phyloP scores from a whole-genome alignment of 2,888 invertebrate genomes.

The Pandemis cinnamomeana region DNA sequence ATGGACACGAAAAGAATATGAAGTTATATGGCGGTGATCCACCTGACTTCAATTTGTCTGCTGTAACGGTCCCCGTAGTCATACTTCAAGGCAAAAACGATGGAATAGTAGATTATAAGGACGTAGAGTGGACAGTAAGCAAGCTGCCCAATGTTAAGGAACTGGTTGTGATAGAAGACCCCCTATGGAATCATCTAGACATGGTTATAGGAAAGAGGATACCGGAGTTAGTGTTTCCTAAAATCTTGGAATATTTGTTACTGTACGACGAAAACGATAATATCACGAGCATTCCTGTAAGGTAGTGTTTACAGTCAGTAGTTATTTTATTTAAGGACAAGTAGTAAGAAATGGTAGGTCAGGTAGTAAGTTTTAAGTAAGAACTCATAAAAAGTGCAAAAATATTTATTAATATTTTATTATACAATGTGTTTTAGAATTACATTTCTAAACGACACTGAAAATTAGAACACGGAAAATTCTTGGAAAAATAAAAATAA shows the following conservation, averaged over 20 bases:
- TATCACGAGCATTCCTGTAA: not conserved
- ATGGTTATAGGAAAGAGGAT: conserved; percentile 16
- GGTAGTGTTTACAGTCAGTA: not conserved
- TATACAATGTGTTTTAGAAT: no score
- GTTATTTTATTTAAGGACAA: not conserved
- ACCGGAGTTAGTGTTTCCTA: conserved; percentile 12
- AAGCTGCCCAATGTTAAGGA: conserved; percentile 28
- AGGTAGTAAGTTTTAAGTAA: no score
- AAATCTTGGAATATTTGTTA: conserved; percentile 28
- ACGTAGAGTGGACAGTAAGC: conserved; percentile 18
- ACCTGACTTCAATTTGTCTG: conserved; percentile 24
- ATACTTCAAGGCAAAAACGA: conserved; percentile 23
- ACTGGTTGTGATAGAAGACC: conserved; percentile 18
- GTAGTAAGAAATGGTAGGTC: no score
- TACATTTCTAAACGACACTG: no score
- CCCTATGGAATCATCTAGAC: conserved; percentile 30
- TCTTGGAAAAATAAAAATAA: no score
- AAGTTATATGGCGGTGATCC: conserved; percentile 28
- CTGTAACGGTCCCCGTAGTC: conserved; percentile 15
- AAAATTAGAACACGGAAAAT: no score
- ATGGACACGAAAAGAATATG: conserved; percentile 31
- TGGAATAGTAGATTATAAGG: conserved; percentile 13
- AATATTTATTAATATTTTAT: no score
- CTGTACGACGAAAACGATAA: conserved; percentile 15
- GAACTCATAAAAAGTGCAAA: no score